Conservation (phyloP, 2,113 vertebrate species). For the Meles meles region DNA sequence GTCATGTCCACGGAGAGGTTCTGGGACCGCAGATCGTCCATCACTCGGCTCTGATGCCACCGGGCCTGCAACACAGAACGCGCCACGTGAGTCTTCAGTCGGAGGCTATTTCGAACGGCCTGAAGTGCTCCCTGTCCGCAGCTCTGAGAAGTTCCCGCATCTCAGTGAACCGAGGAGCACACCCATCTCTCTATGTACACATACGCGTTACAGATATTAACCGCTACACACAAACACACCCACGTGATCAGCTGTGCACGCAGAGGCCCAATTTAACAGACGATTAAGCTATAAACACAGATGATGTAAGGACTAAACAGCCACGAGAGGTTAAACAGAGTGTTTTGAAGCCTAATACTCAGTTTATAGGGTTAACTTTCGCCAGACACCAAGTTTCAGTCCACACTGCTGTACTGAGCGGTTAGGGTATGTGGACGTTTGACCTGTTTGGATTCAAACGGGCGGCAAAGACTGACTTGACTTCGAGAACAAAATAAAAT, state of each 20-base stretch:
- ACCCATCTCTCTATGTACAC: neutral
- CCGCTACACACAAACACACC: slow-evolving; percentile 51
- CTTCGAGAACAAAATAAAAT: slow-evolving; percentile 57
- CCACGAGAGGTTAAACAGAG: slow-evolving; percentile 43
- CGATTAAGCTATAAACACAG: slow-evolving; percentile 73
- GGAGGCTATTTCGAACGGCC: slow-evolving; percentile 66
- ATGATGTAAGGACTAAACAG: slow-evolving; percentile 70
- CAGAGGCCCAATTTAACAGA: slow-evolving; percentile 65
- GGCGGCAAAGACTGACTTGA: slow-evolving; percentile 34
- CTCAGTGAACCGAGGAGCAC: neutral
- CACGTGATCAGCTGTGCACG: slow-evolving; percentile 50
- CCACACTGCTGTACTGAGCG: neutral
- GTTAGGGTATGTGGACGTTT: neutral
- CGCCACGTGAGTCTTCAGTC: slow-evolving; percentile 70
- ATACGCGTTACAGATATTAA: slow-evolving; percentile 24
- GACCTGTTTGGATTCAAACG: slow-evolving; percentile 51
- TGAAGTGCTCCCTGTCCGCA: neutral
- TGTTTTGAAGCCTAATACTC: slow-evolving; percentile 31
- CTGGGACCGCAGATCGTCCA: slow-evolving; percentile 79
- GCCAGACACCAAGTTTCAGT: slow-evolving; percentile 61
- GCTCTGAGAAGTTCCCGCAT: slow-evolving; percentile 49
- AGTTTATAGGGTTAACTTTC: slow-evolving; percentile 57
- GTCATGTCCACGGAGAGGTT: slow-evolving; percentile 85
- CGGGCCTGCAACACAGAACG: slow-evolving; percentile 80
- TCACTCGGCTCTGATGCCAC: slow-evolving; percentile 71